Evolutionary conservation across 2,113 vertebrate genomes (phyloP).

Genomic region (Leucoraja erinaceus): DNA sequence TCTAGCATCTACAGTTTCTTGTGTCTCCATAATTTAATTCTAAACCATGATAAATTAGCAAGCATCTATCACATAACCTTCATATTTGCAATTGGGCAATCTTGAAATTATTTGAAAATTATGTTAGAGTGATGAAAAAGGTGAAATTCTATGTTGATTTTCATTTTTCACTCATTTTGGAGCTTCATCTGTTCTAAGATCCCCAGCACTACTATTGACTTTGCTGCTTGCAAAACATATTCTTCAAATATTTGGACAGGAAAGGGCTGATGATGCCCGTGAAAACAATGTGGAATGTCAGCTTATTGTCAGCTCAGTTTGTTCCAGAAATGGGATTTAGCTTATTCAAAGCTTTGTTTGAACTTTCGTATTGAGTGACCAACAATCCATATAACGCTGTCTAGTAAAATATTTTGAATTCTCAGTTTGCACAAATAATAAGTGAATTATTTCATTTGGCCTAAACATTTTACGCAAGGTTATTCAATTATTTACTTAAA

Average conservation of each 20-base stretch:
- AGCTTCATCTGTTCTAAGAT: neutral
- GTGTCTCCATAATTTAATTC: neutral
- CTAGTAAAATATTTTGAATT: neutral
- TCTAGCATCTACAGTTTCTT: no score
- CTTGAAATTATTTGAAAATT: neutral
- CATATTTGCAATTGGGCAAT: neutral
- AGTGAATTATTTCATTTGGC: neutral
- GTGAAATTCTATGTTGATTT: neutral
- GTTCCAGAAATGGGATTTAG: slow-evolving; percentile 23
- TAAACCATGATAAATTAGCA: neutral
- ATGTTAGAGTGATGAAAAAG: neutral
- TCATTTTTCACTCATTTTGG: slow-evolving; percentile 11
- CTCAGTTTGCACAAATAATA: neutral
- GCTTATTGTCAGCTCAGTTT: neutral
- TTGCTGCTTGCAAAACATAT: slow-evolving; percentile 28
- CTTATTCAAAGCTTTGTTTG: neutral
- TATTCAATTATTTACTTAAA: slow-evolving; percentile 13
- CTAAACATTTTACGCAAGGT: neutral
- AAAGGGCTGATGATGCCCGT: neutral
- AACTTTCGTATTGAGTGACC: neutral
- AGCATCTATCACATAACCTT: neutral
- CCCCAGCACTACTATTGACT: neutral
- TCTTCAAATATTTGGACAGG: slow-evolving; percentile 11
- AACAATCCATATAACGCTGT: neutral
- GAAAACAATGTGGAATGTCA: neutral